Conservation (phyloP, 2,113 vertebrate species). For the Corythornis cristatus region DNA sequence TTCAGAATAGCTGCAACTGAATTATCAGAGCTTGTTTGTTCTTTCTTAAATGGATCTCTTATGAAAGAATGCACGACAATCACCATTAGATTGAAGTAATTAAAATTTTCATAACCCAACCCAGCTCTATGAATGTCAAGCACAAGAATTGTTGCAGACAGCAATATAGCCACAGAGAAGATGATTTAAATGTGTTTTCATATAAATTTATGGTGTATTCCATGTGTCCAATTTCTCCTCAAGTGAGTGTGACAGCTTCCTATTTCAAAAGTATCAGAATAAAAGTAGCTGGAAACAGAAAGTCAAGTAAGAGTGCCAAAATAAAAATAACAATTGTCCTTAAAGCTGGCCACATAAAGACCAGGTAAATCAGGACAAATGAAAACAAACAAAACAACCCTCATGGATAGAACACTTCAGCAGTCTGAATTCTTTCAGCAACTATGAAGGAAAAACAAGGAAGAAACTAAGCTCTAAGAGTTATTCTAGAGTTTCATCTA, state of each 20-base stretch:
- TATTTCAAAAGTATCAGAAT: neutral
- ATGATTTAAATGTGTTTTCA: neutral
- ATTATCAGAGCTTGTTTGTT: neutral
- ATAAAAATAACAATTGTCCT: neutral
- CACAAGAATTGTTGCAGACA: neutral
- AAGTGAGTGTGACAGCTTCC: neutral
- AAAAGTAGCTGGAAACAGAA: neutral
- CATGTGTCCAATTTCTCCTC: neutral
- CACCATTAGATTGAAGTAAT: neutral
- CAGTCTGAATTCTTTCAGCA: neutral
- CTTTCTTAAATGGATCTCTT: neutral
- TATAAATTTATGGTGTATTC: neutral
- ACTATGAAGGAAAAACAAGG: neutral
- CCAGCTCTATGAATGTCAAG: neutral
- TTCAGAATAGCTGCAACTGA: neutral
- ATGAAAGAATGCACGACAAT: neutral
- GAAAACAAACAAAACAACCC: neutral
- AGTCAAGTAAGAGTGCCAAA: neutral
- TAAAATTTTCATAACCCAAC: neutral
- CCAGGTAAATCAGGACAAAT: neutral
- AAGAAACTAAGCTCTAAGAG: neutral
- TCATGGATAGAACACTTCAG: neutral
- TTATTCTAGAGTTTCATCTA: neutral
- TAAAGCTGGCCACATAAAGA: neutral
- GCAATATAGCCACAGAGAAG: neutral